phyloP scores from a whole-genome alignment of 2,888 invertebrate genomes.

The Drosophila formosana region DNA sequence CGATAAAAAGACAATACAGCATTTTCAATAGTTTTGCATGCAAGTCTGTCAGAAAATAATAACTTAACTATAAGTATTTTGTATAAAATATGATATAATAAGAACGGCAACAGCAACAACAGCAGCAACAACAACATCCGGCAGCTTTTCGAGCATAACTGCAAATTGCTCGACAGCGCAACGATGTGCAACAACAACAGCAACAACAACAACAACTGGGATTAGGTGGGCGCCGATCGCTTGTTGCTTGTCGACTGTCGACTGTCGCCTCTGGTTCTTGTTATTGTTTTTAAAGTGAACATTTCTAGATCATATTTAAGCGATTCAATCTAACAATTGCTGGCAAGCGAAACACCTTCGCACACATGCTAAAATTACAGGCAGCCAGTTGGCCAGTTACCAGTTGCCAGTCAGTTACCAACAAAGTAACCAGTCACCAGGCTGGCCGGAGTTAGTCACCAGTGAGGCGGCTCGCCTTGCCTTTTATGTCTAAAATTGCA shows the following conservation, averaged over 20 bases:
- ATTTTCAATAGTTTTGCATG: slow-evolving; percentile 33
- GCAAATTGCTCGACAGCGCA: slow-evolving; percentile 63
- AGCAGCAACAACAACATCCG: slow-evolving; percentile 66
- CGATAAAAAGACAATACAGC: slow-evolving; percentile 20
- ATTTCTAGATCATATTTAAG: slow-evolving; percentile 81
- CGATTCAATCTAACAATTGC: slow-evolving; percentile 73
- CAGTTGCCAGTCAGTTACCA: slow-evolving; percentile 20
- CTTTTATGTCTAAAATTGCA: slow-evolving; percentile 82
- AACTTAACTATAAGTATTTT: slow-evolving; percentile 35
- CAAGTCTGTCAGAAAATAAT: slow-evolving; percentile 20
- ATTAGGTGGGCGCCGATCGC: slow-evolving; percentile 68
- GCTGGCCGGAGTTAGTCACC: slow-evolving; percentile 53
- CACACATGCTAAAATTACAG: slow-evolving; percentile 81
- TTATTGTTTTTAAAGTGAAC: slow-evolving; percentile 53
- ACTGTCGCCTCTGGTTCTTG: slow-evolving; percentile 30
- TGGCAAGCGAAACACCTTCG: slow-evolving; percentile 79
- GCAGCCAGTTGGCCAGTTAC: slow-evolving; percentile 35
- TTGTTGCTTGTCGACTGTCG: slow-evolving; percentile 59
- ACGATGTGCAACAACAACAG: slow-evolving; percentile 60
- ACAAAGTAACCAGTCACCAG: slow-evolving; percentile 3
- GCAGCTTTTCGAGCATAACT: slow-evolving; percentile 64
- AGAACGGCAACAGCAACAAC: slow-evolving; percentile 33
- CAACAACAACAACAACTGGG: slow-evolving; percentile 42
- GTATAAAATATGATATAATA: slow-evolving; percentile 28
- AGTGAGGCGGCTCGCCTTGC: slow-evolving; percentile 67